Conservation (phyloP, 1,140 invertebrate genomes). For the Halotydeus destructor region DNA sequence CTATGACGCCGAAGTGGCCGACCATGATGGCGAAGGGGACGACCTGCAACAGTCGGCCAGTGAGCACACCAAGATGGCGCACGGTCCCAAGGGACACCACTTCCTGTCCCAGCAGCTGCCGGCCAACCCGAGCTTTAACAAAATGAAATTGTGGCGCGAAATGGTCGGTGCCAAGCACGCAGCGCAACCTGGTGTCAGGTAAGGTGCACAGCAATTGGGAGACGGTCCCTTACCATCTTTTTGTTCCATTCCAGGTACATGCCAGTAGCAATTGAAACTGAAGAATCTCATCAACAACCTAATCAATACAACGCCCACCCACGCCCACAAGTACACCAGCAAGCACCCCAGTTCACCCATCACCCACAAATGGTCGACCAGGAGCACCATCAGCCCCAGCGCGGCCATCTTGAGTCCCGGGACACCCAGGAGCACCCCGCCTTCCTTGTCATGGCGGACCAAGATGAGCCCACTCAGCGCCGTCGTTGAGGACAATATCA, state of each 20-base stretch:
- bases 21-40: constrained; percentile 2
- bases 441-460: constrained; percentile 6
- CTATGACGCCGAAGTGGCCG: constrained; percentile 3
- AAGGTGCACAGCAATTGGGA: no score
- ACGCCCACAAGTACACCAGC: background rate
- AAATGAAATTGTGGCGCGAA: constrained; percentile 9
- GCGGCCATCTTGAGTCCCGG: background rate
- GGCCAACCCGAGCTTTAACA: background rate
- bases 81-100: background rate
- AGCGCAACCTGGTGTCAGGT: constrained; percentile 5
- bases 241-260: no score
- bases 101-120: background rate
- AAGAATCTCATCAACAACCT: background rate
- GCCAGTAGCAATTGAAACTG: constrained; percentile 3
- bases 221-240: no score
- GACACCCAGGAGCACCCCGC: constrained; percentile 4
- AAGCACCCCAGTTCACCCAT: background rate
- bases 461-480: no score
- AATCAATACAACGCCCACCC: background rate
- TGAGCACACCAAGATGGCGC: background rate
- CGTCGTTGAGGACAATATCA: no score
- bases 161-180: constrained; percentile 6
- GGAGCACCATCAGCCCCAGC: background rate
- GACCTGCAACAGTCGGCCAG: constrained; percentile 2
- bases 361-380: background rate